Base-by-base conservation (phyloP, 1,140 invertebrate species). In the Heliothis virescens region DNA sequence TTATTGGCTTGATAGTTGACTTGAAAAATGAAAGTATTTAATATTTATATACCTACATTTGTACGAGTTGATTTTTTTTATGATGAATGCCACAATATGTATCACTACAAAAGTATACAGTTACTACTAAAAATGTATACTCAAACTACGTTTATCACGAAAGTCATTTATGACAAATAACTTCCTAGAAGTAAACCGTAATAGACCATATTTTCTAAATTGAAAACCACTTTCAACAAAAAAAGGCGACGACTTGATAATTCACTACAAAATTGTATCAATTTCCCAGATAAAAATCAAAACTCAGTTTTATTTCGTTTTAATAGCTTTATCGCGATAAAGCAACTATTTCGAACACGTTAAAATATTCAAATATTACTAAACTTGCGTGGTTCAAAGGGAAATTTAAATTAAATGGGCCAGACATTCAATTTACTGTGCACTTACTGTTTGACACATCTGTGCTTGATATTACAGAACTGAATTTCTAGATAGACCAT, bases 281-380 rank as follows among this genome's bases (percentile, higher is more conserved):
- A 41, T 62, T 9, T n/a, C 5, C 34, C 29, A 16, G 63, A 65
- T 48, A 18, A 48, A 7, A 12, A 48, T 65, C 63, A 48, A 48
- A 47, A 65, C 16, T 21, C 47, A 16, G 15, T 41, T 63, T 62
- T 16, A 41, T 15, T 41, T n/a, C 1, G 7, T 65, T 65, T 65
- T 21, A 65, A 21, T 48, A 18, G 41, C 16, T 41, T 48, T 48
- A 21, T 11, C 18, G 18, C 2, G 62, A 65, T 63, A 63, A 63
- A 41, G 16, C 21, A 13, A 29, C 21, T 12, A 65, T 48, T 65
- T 65, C 10, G 3, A 65, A 48, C 2, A 34, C 18, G 4, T 2
- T 65, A 12, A 65, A 65, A 65, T 65, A 65, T 65, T 65, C 41
- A 48, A 65, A 48, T 48, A 65, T 48, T 65, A 65, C 63, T 1